Evolutionary conservation across 2,797 vertebrate genomes (phyloP), one percentile per base, ranked within the genome.

Genomic region (Sphaeramia orbicularis): DNA sequence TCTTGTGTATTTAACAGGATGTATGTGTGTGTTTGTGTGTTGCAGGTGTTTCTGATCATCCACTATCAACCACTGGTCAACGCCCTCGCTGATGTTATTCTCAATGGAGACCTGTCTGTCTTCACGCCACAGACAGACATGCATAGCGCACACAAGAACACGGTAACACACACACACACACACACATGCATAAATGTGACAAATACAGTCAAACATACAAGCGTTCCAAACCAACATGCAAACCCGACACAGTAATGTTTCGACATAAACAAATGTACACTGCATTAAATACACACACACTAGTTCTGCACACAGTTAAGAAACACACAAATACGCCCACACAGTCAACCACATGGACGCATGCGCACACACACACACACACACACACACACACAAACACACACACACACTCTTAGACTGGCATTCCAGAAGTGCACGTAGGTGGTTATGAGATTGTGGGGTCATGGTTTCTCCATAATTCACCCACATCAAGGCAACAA

Each of bases 21-120:
- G 27, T 3, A 7, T 30, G 27, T 30, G 7, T 30, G 7, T 30
- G 27, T 30, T n/a, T 57, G 8, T 74, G 4, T 48, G 49, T 83
- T 64, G n/a, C 72, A 99, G 97, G 97, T 99, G 73, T 99, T 99
- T 89, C 92, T 99, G 50, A 99, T 98, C 75, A 97, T 99, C 82
- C 97, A 99, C 88, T 96, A 99, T 10, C 94, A 94, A 50, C 97
- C 98, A 1, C 91, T 99, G 90, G 98, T 99, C 82, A 95, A 97
- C 83, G 90, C 96, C 0, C 87, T 99, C 82, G 97, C 97, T 0
- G 95, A 99, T 16, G 96, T 99, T 53, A 97, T 99, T 71, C 93
- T 99, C 50, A 99, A 98, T 0, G 97, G 98, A 8, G 97, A 99
- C 83, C 94, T 97, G 53, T 96, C 96, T 0, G 95, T 97, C 72